phyloP scores from a whole-genome alignment of 1,140 invertebrate genomes.

The Zophobas atratus region DNA sequence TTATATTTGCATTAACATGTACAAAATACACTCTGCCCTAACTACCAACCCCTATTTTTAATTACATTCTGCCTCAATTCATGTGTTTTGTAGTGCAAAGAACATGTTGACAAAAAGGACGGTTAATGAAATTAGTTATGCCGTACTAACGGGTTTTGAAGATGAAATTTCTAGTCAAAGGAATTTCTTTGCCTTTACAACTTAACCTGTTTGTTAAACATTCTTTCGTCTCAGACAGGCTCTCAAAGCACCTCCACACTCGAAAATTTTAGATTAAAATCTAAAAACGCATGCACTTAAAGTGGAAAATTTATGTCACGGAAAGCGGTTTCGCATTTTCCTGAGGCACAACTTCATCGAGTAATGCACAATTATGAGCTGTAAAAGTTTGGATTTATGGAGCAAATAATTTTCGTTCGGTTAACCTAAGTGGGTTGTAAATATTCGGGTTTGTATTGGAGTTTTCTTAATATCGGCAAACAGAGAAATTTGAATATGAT shows the following conservation, averaged over 20 bases:
- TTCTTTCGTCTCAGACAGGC: slow-evolving; percentile 18
- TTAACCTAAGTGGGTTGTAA: slow-evolving; percentile 19
- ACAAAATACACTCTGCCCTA: too few relatives aligned
- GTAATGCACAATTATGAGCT: slow-evolving; percentile 10
- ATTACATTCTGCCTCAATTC: too few relatives aligned
- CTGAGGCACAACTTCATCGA: background rate
- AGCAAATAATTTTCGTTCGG: slow-evolving; percentile 8
- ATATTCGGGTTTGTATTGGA: slow-evolving; percentile 26
- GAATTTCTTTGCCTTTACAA: slow-evolving; percentile 6
- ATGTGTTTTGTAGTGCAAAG: background rate
- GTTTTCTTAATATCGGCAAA: slow-evolving; percentile 28
- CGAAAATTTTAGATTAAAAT: background rate
- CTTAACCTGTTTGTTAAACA: slow-evolving; percentile 20
- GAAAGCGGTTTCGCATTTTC: background rate
- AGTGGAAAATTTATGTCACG: background rate
- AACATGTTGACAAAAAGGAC: slow-evolving; percentile 2
- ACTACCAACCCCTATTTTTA: too few relatives aligned
- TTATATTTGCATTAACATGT: too few relatives aligned
- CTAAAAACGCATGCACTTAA: background rate
- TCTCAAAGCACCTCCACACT: slow-evolving; percentile 3
- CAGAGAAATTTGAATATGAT: slow-evolving; percentile 21
- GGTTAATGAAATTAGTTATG: slow-evolving; percentile 26
- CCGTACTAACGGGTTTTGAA: slow-evolving; percentile 7
- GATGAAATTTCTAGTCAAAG: slow-evolving; percentile 20
- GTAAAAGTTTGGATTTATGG: slow-evolving; percentile 20